Conservation (phyloP, 2,113 vertebrate species). For the Cacatua alba region DNA sequence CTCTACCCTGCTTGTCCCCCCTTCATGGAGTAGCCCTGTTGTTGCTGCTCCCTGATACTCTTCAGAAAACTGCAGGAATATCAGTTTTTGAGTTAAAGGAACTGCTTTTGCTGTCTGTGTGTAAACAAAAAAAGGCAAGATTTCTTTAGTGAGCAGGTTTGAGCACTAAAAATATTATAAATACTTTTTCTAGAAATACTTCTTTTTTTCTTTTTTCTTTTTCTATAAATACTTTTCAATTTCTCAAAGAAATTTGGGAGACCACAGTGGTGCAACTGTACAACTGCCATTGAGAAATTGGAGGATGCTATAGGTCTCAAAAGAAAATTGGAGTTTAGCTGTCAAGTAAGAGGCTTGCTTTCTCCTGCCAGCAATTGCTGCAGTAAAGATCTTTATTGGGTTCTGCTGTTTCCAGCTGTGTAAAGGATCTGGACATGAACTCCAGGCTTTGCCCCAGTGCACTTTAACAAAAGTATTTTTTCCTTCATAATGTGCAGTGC, state of each 20-base stretch:
- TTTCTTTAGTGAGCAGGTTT: no score
- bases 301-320: background rate
- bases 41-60: no score
- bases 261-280: background rate
- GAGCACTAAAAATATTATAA: no score
- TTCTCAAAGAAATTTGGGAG: background rate
- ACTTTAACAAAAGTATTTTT: background rate
- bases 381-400: background rate
- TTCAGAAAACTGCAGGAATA: no score
- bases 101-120: no score
- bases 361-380: background rate
- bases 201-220: no score
- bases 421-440: background rate
- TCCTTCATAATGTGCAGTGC: fast-evolving
- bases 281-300: background rate
- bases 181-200: no score
- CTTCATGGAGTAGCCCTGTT: no score
- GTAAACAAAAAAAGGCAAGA: no score
- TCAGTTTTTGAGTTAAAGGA: no score
- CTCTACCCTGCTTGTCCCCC: no score
- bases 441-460: background rate
- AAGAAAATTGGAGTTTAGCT: background rate
- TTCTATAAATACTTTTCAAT: no score
- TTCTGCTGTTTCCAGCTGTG: background rate
- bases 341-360: background rate